Evolutionary conservation across 2,888 invertebrate species (phyloP).

Genomic region (Mallateleia sp.): DNA sequence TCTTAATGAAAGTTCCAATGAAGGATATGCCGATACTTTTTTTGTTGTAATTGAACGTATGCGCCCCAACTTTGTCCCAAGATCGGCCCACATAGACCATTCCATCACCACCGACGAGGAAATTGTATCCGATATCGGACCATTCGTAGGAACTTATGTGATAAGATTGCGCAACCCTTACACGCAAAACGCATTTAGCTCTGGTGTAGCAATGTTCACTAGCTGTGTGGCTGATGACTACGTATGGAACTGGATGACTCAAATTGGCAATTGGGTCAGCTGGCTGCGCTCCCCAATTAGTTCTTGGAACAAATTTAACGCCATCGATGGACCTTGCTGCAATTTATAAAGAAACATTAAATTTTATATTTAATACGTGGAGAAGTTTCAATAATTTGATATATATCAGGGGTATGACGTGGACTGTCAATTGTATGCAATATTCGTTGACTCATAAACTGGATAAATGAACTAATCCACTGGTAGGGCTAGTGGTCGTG

Average conservation of each 20-base stretch:
- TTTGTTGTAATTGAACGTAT: constrained; percentile 92
- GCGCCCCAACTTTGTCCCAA: constrained; percentile 94
- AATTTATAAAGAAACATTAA: constrained; percentile 59
- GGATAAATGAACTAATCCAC: no score
- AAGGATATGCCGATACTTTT: constrained; percentile 93
- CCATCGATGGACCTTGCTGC: constrained; percentile 73
- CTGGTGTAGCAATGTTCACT: constrained; percentile 87
- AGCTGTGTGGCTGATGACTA: constrained; percentile 87
- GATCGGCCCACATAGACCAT: constrained; percentile 94
- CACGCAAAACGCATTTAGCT: constrained; percentile 82
- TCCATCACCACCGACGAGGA: constrained; percentile 95
- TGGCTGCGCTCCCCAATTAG: constrained; percentile 93
- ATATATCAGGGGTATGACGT: no score
- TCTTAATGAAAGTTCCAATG: constrained; percentile 93
- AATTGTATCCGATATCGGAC: constrained; percentile 91
- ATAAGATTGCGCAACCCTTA: constrained; percentile 84
- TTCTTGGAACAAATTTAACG: constrained; percentile 90
- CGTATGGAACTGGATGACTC: constrained; percentile 86
- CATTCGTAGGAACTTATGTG: constrained; percentile 93
- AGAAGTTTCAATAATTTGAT: no score
- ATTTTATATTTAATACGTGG: no score
- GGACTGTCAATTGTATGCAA: no score
- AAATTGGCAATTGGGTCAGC: no score
- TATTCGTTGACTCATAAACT: no score
- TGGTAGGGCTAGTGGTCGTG: no score